Percentiles rank a stretch among this genome's conserved stretches.
Conservation (phyloP, 2,113 vertebrate genomes). For the Calidris pugnax region DNA sequence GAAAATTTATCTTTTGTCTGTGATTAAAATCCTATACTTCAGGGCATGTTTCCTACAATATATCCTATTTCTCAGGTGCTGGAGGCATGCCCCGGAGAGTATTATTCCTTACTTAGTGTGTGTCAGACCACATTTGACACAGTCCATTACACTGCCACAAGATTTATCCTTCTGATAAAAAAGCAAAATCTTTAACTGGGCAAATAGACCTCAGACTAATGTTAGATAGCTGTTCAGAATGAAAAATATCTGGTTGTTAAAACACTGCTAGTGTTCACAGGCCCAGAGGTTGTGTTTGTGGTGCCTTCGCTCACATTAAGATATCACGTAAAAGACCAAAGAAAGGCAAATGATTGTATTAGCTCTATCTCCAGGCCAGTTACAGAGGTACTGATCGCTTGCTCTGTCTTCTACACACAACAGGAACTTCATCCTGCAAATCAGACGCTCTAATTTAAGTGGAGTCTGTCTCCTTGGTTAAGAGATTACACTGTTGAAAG, state of each 20-base stretch:
- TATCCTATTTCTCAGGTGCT: constrained; percentile 47
- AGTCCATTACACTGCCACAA: constrained; percentile 43
- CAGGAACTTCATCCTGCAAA: background rate
- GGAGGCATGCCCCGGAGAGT: constrained; percentile 32
- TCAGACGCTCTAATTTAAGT: background rate
- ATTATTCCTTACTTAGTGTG: constrained; percentile 52
- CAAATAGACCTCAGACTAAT: background rate
- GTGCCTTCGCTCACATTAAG: background rate
- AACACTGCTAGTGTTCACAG: background rate
- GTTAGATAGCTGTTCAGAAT: background rate
- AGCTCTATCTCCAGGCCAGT: background rate
- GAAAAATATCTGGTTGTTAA: background rate
- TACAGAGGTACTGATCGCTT: background rate
- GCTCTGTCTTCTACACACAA: background rate
- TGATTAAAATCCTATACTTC: constrained; percentile 10
- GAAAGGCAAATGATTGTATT: constrained; percentile 14
- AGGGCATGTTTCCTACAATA: constrained; percentile 5
- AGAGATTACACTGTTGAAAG: background rate
- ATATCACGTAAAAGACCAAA: background rate
- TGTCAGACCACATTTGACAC: constrained; percentile 60
- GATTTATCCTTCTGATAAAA: constrained; percentile 46
- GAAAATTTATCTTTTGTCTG: background rate
- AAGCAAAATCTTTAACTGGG: constrained; percentile 10
- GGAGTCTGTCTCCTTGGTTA: background rate
- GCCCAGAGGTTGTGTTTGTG: background rate